phyloP scores from a whole-genome alignment of 2,888 invertebrate species.

The Calameuta pallipes region DNA sequence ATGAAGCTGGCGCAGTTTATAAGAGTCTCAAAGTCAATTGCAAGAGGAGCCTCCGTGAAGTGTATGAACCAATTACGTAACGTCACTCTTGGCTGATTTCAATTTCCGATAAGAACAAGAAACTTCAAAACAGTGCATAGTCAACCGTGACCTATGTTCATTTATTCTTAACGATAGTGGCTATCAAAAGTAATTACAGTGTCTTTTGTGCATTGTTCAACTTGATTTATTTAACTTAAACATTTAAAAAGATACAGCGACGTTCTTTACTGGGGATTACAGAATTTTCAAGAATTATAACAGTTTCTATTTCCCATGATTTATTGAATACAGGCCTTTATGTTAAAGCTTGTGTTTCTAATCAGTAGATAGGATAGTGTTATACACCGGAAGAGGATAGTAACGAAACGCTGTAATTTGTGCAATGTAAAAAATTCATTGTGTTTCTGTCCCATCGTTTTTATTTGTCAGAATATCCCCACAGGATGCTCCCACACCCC shows the following conservation, averaged over 20 bases:
- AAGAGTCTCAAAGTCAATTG: neutral
- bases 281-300: neutral
- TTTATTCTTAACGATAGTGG: neutral
- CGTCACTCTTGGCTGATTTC: neutral
- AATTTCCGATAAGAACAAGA: neutral
- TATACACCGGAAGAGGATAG: too few relatives aligned
- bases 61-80: neutral
- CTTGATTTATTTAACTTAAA: too few relatives aligned
- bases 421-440: too few relatives aligned
- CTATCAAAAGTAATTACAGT: neutral
- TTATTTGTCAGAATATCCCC: too few relatives aligned
- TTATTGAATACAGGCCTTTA: neutral
- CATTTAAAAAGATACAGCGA: too few relatives aligned
- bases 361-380: too few relatives aligned
- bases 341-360: neutral
- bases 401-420: too few relatives aligned
- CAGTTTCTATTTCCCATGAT: neutral
- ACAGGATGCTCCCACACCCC: neutral
- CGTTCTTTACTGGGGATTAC: neutral
- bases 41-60: neutral
- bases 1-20: neutral
- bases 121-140: neutral
- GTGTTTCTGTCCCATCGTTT: too few relatives aligned
- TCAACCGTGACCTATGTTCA: neutral
- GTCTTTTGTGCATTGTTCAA: neutral